Base-by-base conservation (phyloP, 30 jellyfish, hydroid and myxozoan genomes). In the Chironex yamaguchii region DNA sequence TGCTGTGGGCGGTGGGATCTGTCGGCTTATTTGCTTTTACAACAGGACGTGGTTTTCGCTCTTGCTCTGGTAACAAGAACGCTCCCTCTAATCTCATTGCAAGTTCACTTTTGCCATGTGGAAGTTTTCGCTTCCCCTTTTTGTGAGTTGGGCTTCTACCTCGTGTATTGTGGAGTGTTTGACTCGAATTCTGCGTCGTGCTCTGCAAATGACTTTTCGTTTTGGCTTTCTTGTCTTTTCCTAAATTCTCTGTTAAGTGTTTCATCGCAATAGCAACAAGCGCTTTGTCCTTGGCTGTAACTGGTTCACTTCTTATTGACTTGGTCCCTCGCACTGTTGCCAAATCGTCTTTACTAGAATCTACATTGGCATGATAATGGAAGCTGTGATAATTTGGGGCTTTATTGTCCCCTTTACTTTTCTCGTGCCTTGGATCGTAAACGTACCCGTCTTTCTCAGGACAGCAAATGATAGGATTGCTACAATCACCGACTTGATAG, bases 391-490 rank as follows among this genome's bases (percentile, higher is more conserved):
- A n/a, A 17, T 42, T 42, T 42, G 58, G 58, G 58, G 9, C 58
- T 42, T 42, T 42, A 42, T 6, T 42, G 17, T 17, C 9, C 13
- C 58, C 13, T 42, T 42, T 42, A 42, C 17, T 17, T 6, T 9
- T 42, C 17, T 42, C 17, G 17, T 42, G 17, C 58, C 17, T 9
- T 42, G 58, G 58, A 17, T 42, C 58, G 17, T 42, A 42, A 42
- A 42, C 58, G 17, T 42, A 42, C 58, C 58, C 58, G 17, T 42
- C 58, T 17, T 42, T 14, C 4, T 31, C 80, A 2, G 80, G 80
- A 67, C 80, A 67, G 80, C 80, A 67, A 20, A 67, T 67, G 22
- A 67, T 67, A n/a, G 65, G 68, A 20, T 29, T 4, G 31, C 53
- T 67, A 30, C 31, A 67, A 30, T 67, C 80, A 12, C 20, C 31